Evolutionary conservation across 2,888 invertebrate species (phyloP).

Genomic region (Lasioglossum vierecki): DNA sequence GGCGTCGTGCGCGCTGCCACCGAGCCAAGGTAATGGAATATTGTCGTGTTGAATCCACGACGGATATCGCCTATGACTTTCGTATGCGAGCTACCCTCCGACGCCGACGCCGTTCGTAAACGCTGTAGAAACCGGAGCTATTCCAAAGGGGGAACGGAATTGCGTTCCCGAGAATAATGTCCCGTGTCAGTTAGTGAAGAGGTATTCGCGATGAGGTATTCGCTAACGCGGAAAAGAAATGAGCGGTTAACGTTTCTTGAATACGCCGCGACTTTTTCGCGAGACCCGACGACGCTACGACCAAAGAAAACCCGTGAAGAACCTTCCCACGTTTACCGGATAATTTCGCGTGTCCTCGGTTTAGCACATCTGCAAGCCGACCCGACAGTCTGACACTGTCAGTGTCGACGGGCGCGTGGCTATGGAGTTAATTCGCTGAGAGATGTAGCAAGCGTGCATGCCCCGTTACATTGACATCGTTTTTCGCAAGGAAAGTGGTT

Average conservation of each 20-base stretch:
- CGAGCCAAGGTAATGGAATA: constrained; percentile 65
- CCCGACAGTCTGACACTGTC: background rate
- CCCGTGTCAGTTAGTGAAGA: background rate
- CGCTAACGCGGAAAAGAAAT: constrained; percentile 19
- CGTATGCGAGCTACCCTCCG: constrained; percentile 15
- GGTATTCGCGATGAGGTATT: constrained; percentile 1
- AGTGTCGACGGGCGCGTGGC: background rate
- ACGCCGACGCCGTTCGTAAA: constrained; percentile 13
- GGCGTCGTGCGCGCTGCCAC: constrained; percentile 35
- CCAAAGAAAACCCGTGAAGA: background rate
- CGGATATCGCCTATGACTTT: constrained; percentile 55
- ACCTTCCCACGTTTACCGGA: background rate
- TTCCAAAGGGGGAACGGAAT: constrained; percentile 26
- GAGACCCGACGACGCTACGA: background rate
- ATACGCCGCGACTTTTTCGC: background rate
- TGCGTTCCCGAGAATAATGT: constrained; percentile 32
- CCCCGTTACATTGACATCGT: background rate
- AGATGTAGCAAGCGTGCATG: background rate
- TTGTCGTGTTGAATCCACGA: constrained; percentile 51
- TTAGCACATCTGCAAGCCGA: background rate
- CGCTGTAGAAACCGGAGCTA: constrained; percentile 21
- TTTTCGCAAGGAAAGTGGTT: background rate
- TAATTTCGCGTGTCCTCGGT: background rate
- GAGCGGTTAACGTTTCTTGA: constrained; percentile 35
- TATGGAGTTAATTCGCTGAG: background rate